phyloP scores from a whole-genome alignment of 2,888 invertebrate species.

The Melanchra persicariae region DNA sequence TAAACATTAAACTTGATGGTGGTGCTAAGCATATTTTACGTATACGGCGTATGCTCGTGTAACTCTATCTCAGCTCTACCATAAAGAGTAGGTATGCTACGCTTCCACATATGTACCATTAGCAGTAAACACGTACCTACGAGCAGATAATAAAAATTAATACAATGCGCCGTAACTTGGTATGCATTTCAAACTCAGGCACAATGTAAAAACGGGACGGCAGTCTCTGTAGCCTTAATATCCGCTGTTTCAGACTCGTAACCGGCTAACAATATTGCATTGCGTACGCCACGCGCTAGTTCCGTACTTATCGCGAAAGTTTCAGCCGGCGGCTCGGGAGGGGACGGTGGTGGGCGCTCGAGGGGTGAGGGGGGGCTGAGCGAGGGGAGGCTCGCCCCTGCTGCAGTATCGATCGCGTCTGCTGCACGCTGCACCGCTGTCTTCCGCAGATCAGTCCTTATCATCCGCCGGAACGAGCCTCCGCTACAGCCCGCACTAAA shows the following conservation, averaged over 20 bases:
- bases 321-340: conserved; percentile 83
- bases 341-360: conserved; percentile 46
- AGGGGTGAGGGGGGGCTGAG: conserved; percentile 61
- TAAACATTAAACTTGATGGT: conserved; percentile 27
- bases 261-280: conserved; percentile 90
- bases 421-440: conserved; percentile 88
- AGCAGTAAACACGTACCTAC: conserved; percentile 62
- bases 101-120: conserved; percentile 63
- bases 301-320: conserved; percentile 90
- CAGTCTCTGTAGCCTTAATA: conserved; percentile 88
- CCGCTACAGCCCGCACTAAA: conserved; percentile 77
- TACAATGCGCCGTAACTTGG: conserved; percentile 83
- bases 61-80: conserved; percentile 41
- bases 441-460: conserved; percentile 90
- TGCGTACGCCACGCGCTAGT: conserved; percentile 90
- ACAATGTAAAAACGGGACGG: conserved; percentile 86
- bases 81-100: conserved; percentile 39
- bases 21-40: conserved; percentile 19
- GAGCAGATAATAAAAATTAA: conserved; percentile 80
- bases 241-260: conserved; percentile 90
- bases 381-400: conserved; percentile 71
- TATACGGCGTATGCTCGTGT: conserved; percentile 19
- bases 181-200: conserved; percentile 84
- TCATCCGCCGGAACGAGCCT: conserved; percentile 85
- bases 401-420: conserved; percentile 90